Evolutionary conservation across 2,888 invertebrate genomes (phyloP), one percentile per base, ranked within the genome.

Genomic region (Carpatolechia fugitivella): DNA sequence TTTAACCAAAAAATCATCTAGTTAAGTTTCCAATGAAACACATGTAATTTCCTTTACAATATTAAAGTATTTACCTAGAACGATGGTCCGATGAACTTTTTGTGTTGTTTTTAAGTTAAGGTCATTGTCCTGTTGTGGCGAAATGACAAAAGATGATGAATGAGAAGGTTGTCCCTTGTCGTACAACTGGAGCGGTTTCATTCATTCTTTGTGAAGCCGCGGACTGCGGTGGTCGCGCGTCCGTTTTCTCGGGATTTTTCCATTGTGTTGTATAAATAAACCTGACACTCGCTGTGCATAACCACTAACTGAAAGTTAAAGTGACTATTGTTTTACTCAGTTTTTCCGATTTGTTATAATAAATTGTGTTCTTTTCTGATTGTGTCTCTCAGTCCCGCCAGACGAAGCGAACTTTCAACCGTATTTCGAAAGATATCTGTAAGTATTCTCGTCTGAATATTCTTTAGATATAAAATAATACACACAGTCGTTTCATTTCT

Each of bases 71-170:
- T 20, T 11, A 20, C 6, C 20, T 4, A 18, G 24, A 44, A 44
- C 24, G 16, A 18, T 44, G 10, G 10, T 24, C n/a, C 4, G n/a
- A 8, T 20, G 14, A 8, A 24, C 10, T 38, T 18, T 44, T 50
- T 36, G 36, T 36, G 36, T 36, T 46, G 16, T 13, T 44, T 46
- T 20, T 35, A 35, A 38, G n/a, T 16, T 24, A 47, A 53, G 53
- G 46, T 46, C 53, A 46, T 33, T 46, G 53, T 24, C 53, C 53
- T 35, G 10, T 33, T 8, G 11, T 36, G 46, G 41, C 10, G 13
- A 52, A 46, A 35, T 35, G 46, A 24, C 14, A 33, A 55, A 50
- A 35, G 24, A 50, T 55, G 49, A 55, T 55, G 55, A 50, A 49
- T 55, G 49, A 16, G 41, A 36, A 30, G n/a, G 16, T 16, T 3